These are phyloP conservation scores for Hypolimnas misippus DNA, from an alignment of 2,888 invertebrate species.

Conservation along the genomic window DNA sequence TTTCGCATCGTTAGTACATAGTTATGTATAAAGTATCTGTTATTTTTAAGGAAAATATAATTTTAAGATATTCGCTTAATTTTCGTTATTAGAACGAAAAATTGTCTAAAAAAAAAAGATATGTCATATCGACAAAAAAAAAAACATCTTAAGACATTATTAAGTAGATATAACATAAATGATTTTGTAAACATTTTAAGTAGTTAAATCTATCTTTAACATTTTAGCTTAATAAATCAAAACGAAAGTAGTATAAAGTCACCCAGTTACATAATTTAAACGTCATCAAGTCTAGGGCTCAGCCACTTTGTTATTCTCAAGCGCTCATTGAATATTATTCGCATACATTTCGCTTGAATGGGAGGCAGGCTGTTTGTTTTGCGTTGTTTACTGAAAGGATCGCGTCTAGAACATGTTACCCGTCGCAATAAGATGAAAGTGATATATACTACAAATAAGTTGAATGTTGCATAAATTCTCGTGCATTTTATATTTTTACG, in stretches of 20 bases:
- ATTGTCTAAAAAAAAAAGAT: too few species aligned
- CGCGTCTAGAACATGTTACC: neutral
- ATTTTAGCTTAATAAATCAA: neutral
- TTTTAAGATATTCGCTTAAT: too few species aligned
- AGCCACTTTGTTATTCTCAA: conserved; percentile 4
- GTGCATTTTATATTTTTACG: neutral
- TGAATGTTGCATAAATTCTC: neutral
- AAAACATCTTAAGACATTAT: neutral
- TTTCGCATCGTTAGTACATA: too few species aligned
- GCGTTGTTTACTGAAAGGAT: neutral
- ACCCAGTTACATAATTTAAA: conserved; percentile 24
- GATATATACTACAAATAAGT: neutral
- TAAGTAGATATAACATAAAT: too few species aligned
- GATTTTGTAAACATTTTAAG: neutral
- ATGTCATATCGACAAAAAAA: too few species aligned
- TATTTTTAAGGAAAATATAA: too few species aligned
- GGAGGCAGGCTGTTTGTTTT: neutral
- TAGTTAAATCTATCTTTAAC: neutral
- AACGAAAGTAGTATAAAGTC: conserved; percentile 11
- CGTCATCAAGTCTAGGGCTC: conserved; percentile 20
- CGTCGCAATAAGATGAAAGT: neutral
- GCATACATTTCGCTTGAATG: neutral
- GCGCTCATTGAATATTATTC: neutral
- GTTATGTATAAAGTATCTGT: too few species aligned
- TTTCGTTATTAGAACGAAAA: too few species aligned